These are phyloP conservation scores for Dicyrtoma fusca DNA, from an alignment of 2,888 invertebrate species.

Conservation along the genomic window DNA sequence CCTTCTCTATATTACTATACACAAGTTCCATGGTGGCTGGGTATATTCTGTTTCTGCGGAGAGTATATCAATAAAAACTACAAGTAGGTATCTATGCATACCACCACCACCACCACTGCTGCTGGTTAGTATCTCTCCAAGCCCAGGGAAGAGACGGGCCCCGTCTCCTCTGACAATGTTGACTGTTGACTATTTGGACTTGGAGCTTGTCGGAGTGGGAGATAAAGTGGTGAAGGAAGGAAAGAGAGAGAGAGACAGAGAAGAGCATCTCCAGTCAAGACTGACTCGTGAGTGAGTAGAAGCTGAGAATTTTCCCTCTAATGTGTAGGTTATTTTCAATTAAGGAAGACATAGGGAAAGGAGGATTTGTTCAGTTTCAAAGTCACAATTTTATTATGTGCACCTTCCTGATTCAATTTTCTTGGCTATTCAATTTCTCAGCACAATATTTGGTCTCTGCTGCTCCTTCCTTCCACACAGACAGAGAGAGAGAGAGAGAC, in stretches of 20 bases:
- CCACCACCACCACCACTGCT: too few species aligned
- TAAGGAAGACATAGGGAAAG: constrained; percentile 45
- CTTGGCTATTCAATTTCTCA: constrained; percentile 48
- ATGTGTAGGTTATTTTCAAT: constrained; percentile 50
- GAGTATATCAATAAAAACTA: too few species aligned
- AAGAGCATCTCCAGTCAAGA: not conserved
- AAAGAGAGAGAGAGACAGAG: not conserved
- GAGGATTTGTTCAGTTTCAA: constrained; percentile 47
- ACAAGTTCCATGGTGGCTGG: too few species aligned
- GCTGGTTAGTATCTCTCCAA: too few species aligned
- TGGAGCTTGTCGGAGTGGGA: not conserved
- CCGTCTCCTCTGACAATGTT: not conserved
- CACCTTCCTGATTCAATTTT: constrained; percentile 53
- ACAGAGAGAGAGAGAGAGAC: too few species aligned
- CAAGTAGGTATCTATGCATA: too few species aligned
- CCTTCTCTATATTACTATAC: not conserved
- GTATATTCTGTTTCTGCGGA: too few species aligned
- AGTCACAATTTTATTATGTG: constrained; percentile 51
- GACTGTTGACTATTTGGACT: not conserved
- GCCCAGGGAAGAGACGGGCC: too few species aligned
- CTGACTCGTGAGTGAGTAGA: too few species aligned
- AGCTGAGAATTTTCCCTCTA: constrained; percentile 37
- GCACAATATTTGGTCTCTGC: constrained; percentile 38
- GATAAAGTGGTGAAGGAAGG: constrained; percentile 3
- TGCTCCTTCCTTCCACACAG: constrained; percentile 22